Evolutionary conservation across 2,888 invertebrate genomes (phyloP), one percentile per base, ranked within the genome.

Genomic region (Chrysolina haemoptera): DNA sequence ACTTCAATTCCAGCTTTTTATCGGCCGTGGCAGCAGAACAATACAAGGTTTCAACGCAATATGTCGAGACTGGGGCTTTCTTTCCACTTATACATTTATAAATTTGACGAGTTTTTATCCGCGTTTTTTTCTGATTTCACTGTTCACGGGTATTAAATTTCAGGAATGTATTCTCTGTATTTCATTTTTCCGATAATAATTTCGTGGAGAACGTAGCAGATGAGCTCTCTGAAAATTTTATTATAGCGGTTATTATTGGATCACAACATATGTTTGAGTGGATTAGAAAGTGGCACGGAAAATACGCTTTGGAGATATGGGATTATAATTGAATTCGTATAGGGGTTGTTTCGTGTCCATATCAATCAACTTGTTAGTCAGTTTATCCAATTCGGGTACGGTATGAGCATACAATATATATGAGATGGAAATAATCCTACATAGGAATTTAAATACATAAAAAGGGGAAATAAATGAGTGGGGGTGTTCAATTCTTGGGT

Each of bases 21-120:
- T 59, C 59, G 35, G 27, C 59, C 27, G 35, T 27, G 59, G 12
- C 22, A 59, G 14, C 27, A 59, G 22, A 59, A 27, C 59, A 59
- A 59, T 59, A 59, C n/a, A 59, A 22, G 35, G 35, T 59, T 35
- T 27, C 27, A 59, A n/a, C 6, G 35, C 14, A 59, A 59, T 59
- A 12, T n/a, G 35, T 35, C 59, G 59, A 59, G 14, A 14, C 27
- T 8, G 3, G 35, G n/a, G 59, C n/a, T 59, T 59, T 27, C n/a
- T 59, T 59, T 27, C 59, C 59, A 59, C 59, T 59, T 12, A 59
- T 35, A 59, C 59, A 2, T 35, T 22, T 35, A 59, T 35, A 35
- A 59, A 59, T 59, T 59, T 59, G 59, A 59, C 27, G 35, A 59
- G 59, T 59, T 59, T 59, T 59, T 10, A 59, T 27, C n/a, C 59